Evolutionary conservation across 2,888 invertebrate species (phyloP), one percentile per base, ranked within the genome.

Genomic region (Andrena flavipes): DNA sequence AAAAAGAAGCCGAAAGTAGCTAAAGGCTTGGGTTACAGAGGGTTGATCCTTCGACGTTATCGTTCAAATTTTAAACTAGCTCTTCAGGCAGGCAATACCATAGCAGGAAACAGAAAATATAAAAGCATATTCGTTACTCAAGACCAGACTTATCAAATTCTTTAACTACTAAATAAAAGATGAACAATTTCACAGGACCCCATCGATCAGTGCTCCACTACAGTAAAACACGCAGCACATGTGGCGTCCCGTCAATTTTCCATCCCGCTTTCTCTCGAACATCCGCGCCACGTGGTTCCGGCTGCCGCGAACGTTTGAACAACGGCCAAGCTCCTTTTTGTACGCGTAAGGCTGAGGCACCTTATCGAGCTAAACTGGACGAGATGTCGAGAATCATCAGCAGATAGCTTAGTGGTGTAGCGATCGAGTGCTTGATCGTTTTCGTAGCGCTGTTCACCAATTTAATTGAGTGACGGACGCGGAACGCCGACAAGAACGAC

Each of bases 261-360:
- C 48, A 49, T 4, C 20, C 13, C 26, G 2, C 6, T n/a, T 54
- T 56, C 60, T 16, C 60, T 60, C 29, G 16, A 70, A 35, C 35
- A 67, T 35, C 60, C 35, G 26, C 29, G 4, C 54, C 69, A 65
- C 65, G 78, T 77, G 73, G 80, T 51, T n/a, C 26, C 35, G 29
- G 68, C 63, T 68, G 23, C 42, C 26, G 42, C 26, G 64, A 68
- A 80, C 23, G 71, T 64, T 81, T 74, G 65, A 80, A 26, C 60
- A 70, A 51, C 64, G 29, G 20, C 54, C 48, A 29, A 16, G 26
- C 74, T 80, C 54, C 30, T 77, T 86, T 78, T 78, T 85, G 65
- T 86, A 85, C 48, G 62, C 64, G 35, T 80, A 83, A 63, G 20
- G 23, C 81, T 84, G 80, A 86, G 80, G 59, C 76, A 54, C 75